phyloP scores from a whole-genome alignment of 2,888 invertebrate genomes.

The Galeruca laticollis region DNA sequence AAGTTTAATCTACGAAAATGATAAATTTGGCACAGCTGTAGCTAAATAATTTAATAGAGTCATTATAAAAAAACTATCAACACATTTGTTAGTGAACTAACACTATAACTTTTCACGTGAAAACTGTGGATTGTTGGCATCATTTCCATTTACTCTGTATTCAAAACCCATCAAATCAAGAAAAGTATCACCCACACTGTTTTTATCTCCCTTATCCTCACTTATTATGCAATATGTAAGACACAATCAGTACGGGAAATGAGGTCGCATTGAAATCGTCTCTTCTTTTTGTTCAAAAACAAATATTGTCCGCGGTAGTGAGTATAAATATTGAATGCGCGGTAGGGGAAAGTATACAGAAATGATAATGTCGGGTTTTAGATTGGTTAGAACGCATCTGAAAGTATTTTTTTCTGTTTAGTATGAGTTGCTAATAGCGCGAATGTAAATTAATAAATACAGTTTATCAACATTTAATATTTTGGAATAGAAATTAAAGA shows the following conservation, averaged over 20 bases:
- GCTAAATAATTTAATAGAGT: no score
- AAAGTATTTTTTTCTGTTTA: not conserved
- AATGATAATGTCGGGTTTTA: not conserved
- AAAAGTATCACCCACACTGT: not conserved
- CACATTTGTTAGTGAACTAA: no score
- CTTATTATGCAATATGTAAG: slow-evolving; percentile 54
- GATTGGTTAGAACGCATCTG: not conserved
- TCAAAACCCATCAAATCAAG: slow-evolving; percentile 1
- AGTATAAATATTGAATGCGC: not conserved
- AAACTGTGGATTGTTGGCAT: not conserved
- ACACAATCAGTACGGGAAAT: slow-evolving; percentile 60
- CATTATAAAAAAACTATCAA: no score
- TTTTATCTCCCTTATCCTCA: not conserved
- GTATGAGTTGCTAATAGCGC: not conserved
- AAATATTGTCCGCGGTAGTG: slow-evolving; percentile 10
- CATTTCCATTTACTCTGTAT: not conserved
- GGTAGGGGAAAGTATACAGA: not conserved
- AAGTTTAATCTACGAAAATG: no score
- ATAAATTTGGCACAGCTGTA: no score
- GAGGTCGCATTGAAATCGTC: slow-evolving; percentile 58
- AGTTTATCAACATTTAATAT: not conserved
- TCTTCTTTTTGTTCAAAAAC: not conserved
- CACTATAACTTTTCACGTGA: no score
- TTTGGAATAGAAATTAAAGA: no score
- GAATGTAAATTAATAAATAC: not conserved